phyloP scores from a whole-genome alignment of 2,797 vertebrate species.

The Tadarida brasiliensis region DNA sequence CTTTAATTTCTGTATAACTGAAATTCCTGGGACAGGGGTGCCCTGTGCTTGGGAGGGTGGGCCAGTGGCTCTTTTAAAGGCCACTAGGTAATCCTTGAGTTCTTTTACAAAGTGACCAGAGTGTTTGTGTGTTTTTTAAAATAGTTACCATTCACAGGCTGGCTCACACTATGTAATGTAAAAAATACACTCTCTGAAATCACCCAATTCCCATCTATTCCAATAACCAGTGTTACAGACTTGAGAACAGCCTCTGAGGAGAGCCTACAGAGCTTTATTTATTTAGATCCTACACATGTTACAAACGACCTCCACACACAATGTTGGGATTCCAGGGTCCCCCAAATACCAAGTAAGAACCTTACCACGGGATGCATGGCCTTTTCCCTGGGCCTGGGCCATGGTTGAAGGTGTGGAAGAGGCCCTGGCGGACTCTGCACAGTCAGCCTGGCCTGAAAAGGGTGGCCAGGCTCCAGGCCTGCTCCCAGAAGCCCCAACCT shows the following conservation, averaged over 20 bases:
- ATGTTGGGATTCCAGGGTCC: not conserved
- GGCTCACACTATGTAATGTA: conserved; percentile 74
- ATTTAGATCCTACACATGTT: not conserved
- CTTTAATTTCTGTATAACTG: conserved; percentile 13
- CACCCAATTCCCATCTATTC: conserved; percentile 67
- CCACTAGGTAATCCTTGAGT: not conserved
- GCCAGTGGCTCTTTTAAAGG: not conserved
- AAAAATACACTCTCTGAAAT: conserved; percentile 75
- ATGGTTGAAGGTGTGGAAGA: not conserved
- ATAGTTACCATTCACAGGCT: conserved; percentile 58
- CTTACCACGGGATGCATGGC: not conserved
- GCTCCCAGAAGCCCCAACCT: conserved; percentile 47
- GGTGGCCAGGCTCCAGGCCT: conserved; percentile 41
- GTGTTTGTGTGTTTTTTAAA: conserved; percentile 10
- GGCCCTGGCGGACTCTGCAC: not conserved
- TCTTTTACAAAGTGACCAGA: conserved; percentile 22
- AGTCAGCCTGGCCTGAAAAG: not conserved
- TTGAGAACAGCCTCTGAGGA: conserved; percentile 79
- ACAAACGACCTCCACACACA: not conserved
- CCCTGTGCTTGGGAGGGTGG: not conserved
- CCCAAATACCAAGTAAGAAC: conserved; percentile 73
- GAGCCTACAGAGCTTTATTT: not conserved
- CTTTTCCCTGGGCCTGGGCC: not conserved
- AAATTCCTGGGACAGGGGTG: conserved; percentile 14
- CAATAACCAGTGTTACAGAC: conserved; percentile 78